Conservation (phyloP, 2,888 invertebrate genomes). For the Tachina grossa region DNA sequence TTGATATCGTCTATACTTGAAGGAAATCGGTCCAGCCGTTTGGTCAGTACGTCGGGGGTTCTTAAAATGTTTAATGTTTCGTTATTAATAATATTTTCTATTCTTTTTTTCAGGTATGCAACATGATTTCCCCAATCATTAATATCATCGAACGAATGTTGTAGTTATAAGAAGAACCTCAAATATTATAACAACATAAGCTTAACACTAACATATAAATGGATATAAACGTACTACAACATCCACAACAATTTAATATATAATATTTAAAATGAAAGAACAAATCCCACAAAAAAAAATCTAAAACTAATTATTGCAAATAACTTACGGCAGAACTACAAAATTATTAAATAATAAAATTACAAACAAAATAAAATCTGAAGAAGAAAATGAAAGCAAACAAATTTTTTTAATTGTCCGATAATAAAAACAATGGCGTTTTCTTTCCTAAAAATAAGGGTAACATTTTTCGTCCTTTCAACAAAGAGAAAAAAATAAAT, state of each 20-base stretch:
- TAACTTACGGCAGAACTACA: constrained; percentile 62
- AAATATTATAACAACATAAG: constrained; percentile 69
- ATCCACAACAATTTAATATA: constrained; percentile 73
- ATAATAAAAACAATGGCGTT: constrained; percentile 31
- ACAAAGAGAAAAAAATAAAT: no score
- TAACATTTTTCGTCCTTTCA: no score
- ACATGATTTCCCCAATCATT: constrained; percentile 80
- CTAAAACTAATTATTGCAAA: constrained; percentile 56
- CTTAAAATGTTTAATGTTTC: no score
- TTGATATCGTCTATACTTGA: no score
- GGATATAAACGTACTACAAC: constrained; percentile 74
- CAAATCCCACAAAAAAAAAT: constrained; percentile 37
- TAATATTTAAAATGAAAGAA: constrained; percentile 63
- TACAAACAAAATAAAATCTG: constrained; percentile 74
- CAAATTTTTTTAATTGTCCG: constrained; percentile 57
- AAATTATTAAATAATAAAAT: constrained; percentile 62
- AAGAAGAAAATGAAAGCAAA: constrained; percentile 60
- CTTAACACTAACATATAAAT: constrained; percentile 55
- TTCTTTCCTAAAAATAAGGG: no score
- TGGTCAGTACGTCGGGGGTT: no score
- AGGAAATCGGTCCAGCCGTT: no score
- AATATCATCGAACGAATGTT: constrained; percentile 67
- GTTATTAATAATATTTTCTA: background rate
- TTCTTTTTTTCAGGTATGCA: constrained; percentile 78
- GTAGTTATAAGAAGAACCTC: constrained; percentile 70